Evolutionary conservation across 1,140 invertebrate species (phyloP), one percentile per base, ranked within the genome.

Genomic region (Aradophagus sp.): DNA sequence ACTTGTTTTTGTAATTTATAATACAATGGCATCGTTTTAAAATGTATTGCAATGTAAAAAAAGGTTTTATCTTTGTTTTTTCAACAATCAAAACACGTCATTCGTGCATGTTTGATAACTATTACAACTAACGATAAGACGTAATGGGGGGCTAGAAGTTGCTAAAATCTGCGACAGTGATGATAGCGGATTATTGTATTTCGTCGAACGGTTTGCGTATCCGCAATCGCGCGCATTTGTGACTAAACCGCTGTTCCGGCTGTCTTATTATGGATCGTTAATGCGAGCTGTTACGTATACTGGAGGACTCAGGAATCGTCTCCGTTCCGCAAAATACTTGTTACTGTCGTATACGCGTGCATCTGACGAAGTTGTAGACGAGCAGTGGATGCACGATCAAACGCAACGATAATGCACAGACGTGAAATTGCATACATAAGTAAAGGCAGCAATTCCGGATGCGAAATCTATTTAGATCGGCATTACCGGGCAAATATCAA

Each of bases 261-360:
- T 39, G 47, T 61, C 56, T 69, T 69, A 69, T 62, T 69, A 69
- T 42, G 35, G 35, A 56, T 62, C 50, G 55, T 69, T 69, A 61
- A 56, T 41, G 48, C 66, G 27, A 55, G 29, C 50, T 56, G 56
- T 36, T 69, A 50, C 56, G 50, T 42, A 50, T 50, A 36, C 14
- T 3, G 26, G 12, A 47, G 53, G 39, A 52, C 42, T 39, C 39
- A 11, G 56, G 56, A 50, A 69, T 55, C 42, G 48, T 50, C 41
- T 53, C 39, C 23, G 47, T 10, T 15, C 56, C 65, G 27, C 55
- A 41, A 62, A 69, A 50, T 38, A 36, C 66, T 55, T 47, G 50
- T 61, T 50, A 16, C 29, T 62, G 39, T 29, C 31, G 56, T 55
- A 50, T 50, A 36, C 36, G 31, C 20, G 35, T 29, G 36, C 10